Base-by-base conservation (phyloP, 1,140 invertebrate genomes). In the Micrasema longulum region DNA sequence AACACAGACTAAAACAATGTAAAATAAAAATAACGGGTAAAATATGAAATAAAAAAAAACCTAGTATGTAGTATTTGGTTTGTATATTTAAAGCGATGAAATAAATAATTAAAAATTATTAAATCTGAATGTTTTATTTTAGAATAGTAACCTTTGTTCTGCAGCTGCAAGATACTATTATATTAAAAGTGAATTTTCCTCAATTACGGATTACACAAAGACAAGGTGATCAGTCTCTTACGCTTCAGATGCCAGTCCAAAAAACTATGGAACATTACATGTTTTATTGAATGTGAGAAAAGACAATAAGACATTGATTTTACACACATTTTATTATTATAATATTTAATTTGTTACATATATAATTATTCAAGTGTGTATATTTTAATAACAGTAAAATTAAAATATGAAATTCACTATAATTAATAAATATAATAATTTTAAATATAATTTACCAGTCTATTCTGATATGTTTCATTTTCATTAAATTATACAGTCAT, bases 71-170 rank as follows among this genome's bases (percentile, higher is more conserved):
- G 82, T 78, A 81, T 81, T 84, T 83, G 79, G 82, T 83, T 85
- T 85, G 82, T 84, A 85, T 84, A 84, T 83, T 77, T 84, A 83
- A 85, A 84, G 77, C 80, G 69, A 68, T 72, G 78, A 81, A 84
- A 83, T 85, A 85, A 85, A 84, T 81, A 83, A 82, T 84, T 84
- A 81, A 83, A 81, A 84, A 84, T 85, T 85, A 84, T 85, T 76
- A 84, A 78, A 82, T 80, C 35, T 14, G 1, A 70, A 76, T 73
- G 77, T 82, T 80, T 81, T 76, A 80, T 80, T 82, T 31, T 7
- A 31, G 7, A 31, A 4, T 7, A 31, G 26, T 4, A 31, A 31
- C 7, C 26, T 7, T n/a, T n/a, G n/a, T n/a, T n/a, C n/a, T 31
- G 7, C 26, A 31, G 7, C 26, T 31, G 26, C 7, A 2, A 31